These are phyloP conservation scores for Mesoclemmys tuberculata DNA, from an alignment of 2,113 vertebrate species.

Conservation along the genomic window DNA sequence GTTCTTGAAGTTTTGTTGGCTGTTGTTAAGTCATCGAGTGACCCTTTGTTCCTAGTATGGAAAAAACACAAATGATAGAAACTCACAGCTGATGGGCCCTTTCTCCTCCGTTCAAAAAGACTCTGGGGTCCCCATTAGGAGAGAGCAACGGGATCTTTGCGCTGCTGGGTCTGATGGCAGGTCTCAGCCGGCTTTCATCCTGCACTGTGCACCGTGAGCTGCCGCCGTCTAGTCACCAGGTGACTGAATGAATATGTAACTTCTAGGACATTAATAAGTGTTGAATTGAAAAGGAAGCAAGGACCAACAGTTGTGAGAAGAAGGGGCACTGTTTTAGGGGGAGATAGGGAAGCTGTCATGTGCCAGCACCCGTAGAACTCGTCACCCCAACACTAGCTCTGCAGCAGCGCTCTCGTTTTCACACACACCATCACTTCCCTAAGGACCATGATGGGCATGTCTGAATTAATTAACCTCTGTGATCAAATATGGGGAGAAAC, in stretches of 20 bases:
- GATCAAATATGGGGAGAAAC: no score
- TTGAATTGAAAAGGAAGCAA: not conserved
- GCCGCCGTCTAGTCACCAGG: not conserved
- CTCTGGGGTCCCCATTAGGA: no score
- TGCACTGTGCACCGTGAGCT: not conserved
- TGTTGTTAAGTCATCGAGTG: not conserved
- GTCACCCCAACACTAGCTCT: no score
- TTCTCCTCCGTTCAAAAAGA: not conserved
- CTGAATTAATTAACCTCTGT: no score
- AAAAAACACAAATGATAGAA: not conserved
- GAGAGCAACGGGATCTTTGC: not conserved
- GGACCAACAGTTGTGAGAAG: not conserved
- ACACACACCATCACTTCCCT: no score
- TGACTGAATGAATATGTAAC: no score
- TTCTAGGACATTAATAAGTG: no score
- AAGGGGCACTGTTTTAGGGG: not conserved
- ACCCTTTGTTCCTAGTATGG: not conserved
- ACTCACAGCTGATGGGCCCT: fast-evolving
- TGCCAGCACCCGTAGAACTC: not conserved
- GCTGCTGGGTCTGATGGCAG: not conserved
- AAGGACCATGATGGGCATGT: no score
- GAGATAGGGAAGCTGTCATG: not conserved
- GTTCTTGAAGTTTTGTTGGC: not conserved
- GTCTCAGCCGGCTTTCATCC: not conserved
- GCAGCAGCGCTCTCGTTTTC: no score